phyloP scores from a whole-genome alignment of 2,888 invertebrate genomes.

The Philhelius pedissequus region DNA sequence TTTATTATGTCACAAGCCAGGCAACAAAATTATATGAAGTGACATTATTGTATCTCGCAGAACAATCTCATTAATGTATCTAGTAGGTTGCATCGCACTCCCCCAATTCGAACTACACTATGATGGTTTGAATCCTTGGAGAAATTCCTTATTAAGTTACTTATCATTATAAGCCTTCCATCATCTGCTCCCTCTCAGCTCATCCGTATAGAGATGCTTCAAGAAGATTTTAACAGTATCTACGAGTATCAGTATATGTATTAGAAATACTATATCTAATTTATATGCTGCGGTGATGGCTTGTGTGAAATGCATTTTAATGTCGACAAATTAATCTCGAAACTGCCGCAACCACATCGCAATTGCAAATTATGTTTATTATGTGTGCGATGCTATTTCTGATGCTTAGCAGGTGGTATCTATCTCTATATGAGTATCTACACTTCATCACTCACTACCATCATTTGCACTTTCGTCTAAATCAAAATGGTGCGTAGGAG shows the following conservation, averaged over 20 bases:
- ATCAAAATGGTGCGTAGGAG: not conserved
- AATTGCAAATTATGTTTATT: slow-evolving; percentile 38
- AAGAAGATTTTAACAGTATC: not conserved
- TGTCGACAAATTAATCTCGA: slow-evolving; percentile 24
- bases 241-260: too few relatives aligned
- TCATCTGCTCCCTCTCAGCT: not conserved
- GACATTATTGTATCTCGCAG: not conserved
- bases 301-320: slow-evolving; percentile 42
- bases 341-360: slow-evolving; percentile 24
- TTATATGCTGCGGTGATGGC: not conserved
- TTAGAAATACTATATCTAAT: not conserved
- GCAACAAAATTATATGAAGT: not conserved
- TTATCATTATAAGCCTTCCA: slow-evolving; percentile 16
- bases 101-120: slow-evolving; percentile 22
- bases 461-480: not conserved
- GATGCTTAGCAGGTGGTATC: not conserved
- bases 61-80: slow-evolving; percentile 27
- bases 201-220: not conserved
- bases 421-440: not conserved
- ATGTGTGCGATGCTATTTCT: not conserved
- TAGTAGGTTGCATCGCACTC: too few relatives aligned
- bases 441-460: not conserved
- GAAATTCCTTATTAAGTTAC: slow-evolving; percentile 22
- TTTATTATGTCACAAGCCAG: not conserved
- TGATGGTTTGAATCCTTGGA: not conserved